Percentiles rank a stretch among this genome's conserved stretches.
Evolutionary conservation across 2,113 vertebrate species (phyloP).

Genomic region (Athene cunicularia): DNA sequence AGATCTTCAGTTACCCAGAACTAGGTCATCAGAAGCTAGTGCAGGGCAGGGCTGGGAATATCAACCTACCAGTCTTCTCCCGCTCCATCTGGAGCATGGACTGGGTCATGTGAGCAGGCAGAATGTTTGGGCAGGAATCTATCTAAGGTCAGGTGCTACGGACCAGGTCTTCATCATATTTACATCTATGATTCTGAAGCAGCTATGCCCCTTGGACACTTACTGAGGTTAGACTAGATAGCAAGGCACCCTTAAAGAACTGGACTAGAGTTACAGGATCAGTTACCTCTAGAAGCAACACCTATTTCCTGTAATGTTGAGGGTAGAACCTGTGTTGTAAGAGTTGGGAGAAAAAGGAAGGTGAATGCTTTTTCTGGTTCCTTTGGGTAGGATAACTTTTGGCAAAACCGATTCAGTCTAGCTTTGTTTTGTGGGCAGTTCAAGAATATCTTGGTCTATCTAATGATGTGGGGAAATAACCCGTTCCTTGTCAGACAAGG

Average conservation of each 20-base stretch:
- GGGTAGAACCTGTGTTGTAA: neutral
- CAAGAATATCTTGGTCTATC: neutral
- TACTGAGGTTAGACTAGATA: neutral
- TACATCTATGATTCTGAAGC: neutral
- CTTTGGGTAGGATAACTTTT: neutral
- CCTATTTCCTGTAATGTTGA: neutral
- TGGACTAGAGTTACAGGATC: neutral
- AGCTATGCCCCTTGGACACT: neutral
- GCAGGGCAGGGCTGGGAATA: neutral
- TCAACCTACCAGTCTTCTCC: neutral
- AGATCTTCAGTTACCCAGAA: neutral
- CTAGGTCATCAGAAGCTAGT: neutral
- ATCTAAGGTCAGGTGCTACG: neutral
- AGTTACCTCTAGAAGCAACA: neutral
- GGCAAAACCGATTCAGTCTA: neutral
- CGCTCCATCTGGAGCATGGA: neutral
- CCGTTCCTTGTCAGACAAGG: neutral
- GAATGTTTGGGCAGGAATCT: neutral
- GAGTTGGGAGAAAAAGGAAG: neutral
- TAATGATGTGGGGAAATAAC: neutral
- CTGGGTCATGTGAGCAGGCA: neutral
- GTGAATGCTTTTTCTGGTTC: neutral
- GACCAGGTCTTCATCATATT: neutral
- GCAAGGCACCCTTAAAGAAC: neutral
- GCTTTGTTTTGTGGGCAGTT: neutral